A percentile compares a stretch with the other conserved stretches of the same genome.
phyloP scores from a whole-genome alignment of 2,797 vertebrate species.

The Tangara arthus region DNA sequence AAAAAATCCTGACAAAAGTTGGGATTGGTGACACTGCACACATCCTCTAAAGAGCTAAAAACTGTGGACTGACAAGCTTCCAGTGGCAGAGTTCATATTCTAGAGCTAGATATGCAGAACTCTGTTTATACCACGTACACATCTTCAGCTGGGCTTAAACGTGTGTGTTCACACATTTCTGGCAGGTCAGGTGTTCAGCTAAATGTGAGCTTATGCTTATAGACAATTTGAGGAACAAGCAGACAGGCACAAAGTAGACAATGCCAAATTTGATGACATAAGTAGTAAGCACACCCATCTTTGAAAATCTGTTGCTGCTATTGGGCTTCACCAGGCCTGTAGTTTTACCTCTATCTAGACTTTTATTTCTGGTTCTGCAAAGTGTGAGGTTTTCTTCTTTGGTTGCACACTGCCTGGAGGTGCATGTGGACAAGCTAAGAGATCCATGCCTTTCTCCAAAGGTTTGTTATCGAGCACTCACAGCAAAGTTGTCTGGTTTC shows the following conservation, averaged over 20 bases:
- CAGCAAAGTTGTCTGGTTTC: neutral
- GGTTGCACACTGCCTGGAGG: neutral
- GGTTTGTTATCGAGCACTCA: neutral
- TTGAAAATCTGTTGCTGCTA: neutral
- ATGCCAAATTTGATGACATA: neutral
- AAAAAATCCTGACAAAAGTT: neutral
- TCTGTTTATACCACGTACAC: neutral
- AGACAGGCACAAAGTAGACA: neutral
- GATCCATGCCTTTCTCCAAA: neutral
- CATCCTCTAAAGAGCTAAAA: neutral
- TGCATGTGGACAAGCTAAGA: neutral
- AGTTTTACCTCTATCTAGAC: neutral
- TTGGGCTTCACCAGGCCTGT: neutral
- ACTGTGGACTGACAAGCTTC: neutral
- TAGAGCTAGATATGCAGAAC: neutral
- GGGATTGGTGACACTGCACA: neutral
- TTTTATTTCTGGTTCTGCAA: neutral
- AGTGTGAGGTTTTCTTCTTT: neutral
- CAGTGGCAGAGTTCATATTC: neutral
- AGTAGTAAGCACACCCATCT: neutral
- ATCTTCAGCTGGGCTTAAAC: neutral
- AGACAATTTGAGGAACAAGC: neutral
- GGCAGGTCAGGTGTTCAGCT: neutral
- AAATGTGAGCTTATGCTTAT: neutral
- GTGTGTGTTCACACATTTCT: neutral